Evolutionary conservation across 30 jellyfish, hydroid and myxozoan genomes (phyloP).

Genomic region (Rhopilema esculentum): DNA sequence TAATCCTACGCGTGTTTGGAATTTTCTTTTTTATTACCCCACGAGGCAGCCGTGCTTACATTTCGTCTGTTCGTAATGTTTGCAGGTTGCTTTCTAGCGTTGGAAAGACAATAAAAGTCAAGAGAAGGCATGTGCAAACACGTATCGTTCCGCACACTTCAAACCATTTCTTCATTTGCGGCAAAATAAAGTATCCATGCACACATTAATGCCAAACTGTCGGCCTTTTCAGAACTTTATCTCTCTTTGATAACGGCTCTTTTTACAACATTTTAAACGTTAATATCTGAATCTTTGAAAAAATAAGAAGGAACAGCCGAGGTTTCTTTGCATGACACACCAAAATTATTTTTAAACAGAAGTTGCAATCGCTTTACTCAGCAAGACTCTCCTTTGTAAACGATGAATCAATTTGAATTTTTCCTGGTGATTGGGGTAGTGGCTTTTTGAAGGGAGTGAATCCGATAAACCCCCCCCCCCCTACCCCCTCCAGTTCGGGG

Average conservation of each 20-base stretch:
- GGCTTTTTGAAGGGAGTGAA: too few relatives aligned
- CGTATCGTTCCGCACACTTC: not conserved
- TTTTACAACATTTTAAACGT: too few relatives aligned
- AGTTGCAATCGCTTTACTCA: too few relatives aligned
- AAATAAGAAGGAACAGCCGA: too few relatives aligned
- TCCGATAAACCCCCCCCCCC: too few relatives aligned
- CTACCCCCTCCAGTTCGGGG: too few relatives aligned
- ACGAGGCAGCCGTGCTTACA: not conserved
- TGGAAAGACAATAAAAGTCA: not conserved
- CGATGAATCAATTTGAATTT: too few relatives aligned
- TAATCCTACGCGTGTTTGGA: not conserved
- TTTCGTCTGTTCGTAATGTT: not conserved
- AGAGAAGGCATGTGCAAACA: not conserved
- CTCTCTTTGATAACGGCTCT: not conserved
- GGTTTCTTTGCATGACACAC: too few relatives aligned
- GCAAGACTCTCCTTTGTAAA: too few relatives aligned
- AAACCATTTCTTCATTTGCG: not conserved
- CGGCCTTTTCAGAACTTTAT: not conserved
- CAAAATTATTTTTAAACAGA: too few relatives aligned
- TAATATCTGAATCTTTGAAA: too few relatives aligned
- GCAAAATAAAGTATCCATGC: not conserved
- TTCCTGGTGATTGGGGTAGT: too few relatives aligned
- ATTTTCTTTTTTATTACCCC: not conserved
- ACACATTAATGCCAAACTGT: not conserved
- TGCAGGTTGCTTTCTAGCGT: not conserved